A percentile compares a stretch with the other conserved stretches of the same genome.
Evolutionary conservation across 2,113 vertebrate species (phyloP).

Genomic region (Syrmaticus mikado): DNA sequence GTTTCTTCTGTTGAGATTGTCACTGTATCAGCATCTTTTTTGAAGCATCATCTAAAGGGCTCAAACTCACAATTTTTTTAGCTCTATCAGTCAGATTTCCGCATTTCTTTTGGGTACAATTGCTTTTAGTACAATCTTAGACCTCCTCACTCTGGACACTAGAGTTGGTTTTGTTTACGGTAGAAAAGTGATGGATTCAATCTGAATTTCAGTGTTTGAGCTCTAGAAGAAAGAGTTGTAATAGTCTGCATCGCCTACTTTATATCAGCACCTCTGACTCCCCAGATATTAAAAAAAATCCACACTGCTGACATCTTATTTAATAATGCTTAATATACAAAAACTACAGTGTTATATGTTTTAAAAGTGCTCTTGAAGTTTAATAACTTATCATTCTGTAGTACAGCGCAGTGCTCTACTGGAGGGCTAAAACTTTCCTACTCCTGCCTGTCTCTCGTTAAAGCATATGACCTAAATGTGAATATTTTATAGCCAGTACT

Average conservation of each 20-base stretch:
- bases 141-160: neutral
- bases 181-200: neutral
- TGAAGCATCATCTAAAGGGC: neutral
- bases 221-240: neutral
- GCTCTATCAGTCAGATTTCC: neutral
- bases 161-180: neutral
- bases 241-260: neutral
- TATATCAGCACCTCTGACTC: neutral
- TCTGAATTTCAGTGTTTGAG: neutral
- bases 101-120: neutral
- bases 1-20: neutral
- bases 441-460: neutral
- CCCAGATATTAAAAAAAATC: neutral
- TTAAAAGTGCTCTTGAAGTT: neutral
- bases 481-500: slow-evolving; percentile 15
- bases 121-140: neutral
- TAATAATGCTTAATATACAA: neutral
- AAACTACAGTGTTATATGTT: neutral
- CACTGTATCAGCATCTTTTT: neutral
- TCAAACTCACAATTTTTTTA: neutral
- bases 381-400: neutral
- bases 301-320: neutral
- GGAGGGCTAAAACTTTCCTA: neutral
- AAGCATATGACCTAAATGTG: neutral
- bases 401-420: neutral